Base-by-base conservation (phyloP, 2,888 invertebrate genomes). In the Diloba caeruleocephala region DNA sequence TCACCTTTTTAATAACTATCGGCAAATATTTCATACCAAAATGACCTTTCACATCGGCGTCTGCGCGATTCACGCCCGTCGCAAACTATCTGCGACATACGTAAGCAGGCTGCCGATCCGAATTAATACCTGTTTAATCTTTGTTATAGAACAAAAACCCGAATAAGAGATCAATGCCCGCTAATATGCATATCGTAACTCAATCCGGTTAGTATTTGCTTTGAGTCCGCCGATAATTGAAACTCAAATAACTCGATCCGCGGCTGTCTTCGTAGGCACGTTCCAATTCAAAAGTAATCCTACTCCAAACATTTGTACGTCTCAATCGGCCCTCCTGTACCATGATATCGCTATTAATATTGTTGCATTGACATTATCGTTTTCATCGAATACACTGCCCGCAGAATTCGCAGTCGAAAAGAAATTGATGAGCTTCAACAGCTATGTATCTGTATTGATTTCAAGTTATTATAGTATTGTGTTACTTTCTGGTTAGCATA, bases 221-320 rank as follows among this genome's bases (percentile, higher is more conserved):
- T 82, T 78, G 80, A 81, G 82, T 79, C 82, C 78, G 82, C 71
- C 84, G 87, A 87, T 92, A 91, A 92, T 91, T 91, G 92, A 84
- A 90, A 89, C 88, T 90, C 90, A 90, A 91, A 91, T 88, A 90
- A 83, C 87, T 80, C 78, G 82, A 84, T 82, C 85, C 87, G 72
- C 71, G 82, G 81, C 80, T 84, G 89, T 87, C 91, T 90, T 88
- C 86, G 85, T 82, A 84, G 90, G 92, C 92, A 92, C 92, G 92
- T 91, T 89, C 84, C 92, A 91, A 92, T 92, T 89, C 87, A 82
- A 88, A 88, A 89, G 88, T 92, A 90, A 92, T 91, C 90, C 90
- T 69, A 81, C 78, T 78, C 83, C 90, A 92, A 92, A 92, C 91
- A 89, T 90, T 91, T 88, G 89, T 89, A 82, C 85, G 87, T 89